A percentile compares a stretch with the other conserved stretches of the same genome.
Evolutionary conservation across 2,888 invertebrate genomes (phyloP).

Genomic region (Ecdyonurus torrentis): DNA sequence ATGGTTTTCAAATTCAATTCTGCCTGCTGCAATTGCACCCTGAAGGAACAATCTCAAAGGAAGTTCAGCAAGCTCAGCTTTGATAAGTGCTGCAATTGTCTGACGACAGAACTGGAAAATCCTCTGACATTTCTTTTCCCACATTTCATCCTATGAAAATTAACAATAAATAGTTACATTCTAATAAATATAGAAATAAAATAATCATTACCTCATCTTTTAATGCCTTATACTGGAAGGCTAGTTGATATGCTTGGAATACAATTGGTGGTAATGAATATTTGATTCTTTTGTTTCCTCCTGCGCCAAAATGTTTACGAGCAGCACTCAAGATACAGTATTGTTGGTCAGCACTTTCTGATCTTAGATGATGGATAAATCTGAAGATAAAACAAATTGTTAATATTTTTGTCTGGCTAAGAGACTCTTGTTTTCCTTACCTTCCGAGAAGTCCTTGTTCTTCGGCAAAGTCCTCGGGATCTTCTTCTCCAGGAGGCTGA

Average conservation of each 20-base stretch:
- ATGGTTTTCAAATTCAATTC: conserved; percentile 84
- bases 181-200: conserved; percentile 5
- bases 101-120: conserved; percentile 97
- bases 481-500: conserved; percentile 47
- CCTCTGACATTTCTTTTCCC: conserved; percentile 97
- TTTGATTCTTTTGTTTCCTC: conserved; percentile 73
- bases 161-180: too few species aligned
- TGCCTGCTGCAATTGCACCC: conserved; percentile 83
- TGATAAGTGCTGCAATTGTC: conserved; percentile 84
- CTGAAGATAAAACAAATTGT: too few species aligned
- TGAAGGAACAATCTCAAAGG: conserved; percentile 88
- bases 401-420: too few species aligned
- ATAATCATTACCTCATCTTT: conserved; percentile 44
- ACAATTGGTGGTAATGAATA: conserved; percentile 88
- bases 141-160: conserved; percentile 66
- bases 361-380: conserved; percentile 66
- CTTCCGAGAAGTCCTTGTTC: conserved; percentile 85
- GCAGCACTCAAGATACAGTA: conserved; percentile 80
- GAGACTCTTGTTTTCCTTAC: too few species aligned
- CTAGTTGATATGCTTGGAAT: conserved; percentile 82
- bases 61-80: conserved; percentile 87
- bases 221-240: conserved; percentile 62
- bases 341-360: conserved; percentile 67
- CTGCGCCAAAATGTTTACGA: conserved; percentile 76
- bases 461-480: conserved; percentile 90